phyloP scores from a whole-genome alignment of 2,797 vertebrate species.

The Malacoctenus gilli region DNA sequence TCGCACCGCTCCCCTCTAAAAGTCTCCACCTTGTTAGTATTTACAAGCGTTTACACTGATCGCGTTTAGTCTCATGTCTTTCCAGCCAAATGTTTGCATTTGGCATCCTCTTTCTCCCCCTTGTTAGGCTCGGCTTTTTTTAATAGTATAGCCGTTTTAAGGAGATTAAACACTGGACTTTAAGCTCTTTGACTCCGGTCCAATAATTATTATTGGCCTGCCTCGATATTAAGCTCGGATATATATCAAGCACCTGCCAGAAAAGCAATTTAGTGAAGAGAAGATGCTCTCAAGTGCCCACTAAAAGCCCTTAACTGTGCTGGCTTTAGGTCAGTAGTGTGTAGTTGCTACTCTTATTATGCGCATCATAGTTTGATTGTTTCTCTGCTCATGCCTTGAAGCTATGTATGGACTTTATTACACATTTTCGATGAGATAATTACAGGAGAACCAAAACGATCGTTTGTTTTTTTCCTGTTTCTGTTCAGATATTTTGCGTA shows the following conservation, averaged over 20 bases:
- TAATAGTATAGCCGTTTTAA: neutral
- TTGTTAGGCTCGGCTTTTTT: conserved; percentile 1
- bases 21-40: neutral
- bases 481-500: conserved; percentile 3
- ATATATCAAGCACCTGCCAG: conserved; percentile 31
- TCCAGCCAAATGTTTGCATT: neutral
- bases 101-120: neutral
- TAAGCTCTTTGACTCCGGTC: conserved; percentile 17
- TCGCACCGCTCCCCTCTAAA: neutral
- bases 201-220: conserved; percentile 39
- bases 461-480: too few species aligned
- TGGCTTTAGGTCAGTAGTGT: conserved; percentile 27
- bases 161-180: conserved; percentile 2
- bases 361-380: conserved; percentile 7
- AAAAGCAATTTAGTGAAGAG: conserved; percentile 44
- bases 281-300: conserved; percentile 28
- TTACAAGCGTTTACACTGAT: neutral
- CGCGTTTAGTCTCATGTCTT: neutral
- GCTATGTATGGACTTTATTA: too few species aligned
- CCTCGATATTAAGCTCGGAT: conserved; percentile 31
- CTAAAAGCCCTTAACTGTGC: conserved; percentile 35
- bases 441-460: too few species aligned
- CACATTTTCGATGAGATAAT: neutral
- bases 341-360: conserved; percentile 11
- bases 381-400: too few species aligned